Conservation (phyloP, 2,888 invertebrate species). For the Fragum sueziense region DNA sequence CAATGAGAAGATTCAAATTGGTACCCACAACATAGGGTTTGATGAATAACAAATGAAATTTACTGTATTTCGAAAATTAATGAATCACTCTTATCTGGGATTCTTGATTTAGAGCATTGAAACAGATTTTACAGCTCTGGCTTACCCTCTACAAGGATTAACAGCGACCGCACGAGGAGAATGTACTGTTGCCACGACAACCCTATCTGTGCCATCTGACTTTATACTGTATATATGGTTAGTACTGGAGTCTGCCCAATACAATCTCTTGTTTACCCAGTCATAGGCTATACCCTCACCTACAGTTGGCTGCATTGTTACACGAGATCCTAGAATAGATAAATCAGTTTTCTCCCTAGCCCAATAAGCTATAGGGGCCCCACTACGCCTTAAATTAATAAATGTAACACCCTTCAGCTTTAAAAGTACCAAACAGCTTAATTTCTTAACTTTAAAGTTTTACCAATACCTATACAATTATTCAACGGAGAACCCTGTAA, state of each 20-base stretch:
- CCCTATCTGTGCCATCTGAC: conserved; percentile 91
- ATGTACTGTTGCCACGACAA: conserved; percentile 96
- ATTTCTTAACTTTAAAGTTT: no score
- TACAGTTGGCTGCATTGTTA: background rate
- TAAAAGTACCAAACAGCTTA: no score
- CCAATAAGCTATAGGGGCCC: no score
- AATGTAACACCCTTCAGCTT: no score
- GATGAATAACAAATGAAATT: no score
- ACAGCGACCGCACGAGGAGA: conserved; percentile 97
- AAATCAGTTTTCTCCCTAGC: no score
- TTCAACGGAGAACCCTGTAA: no score
- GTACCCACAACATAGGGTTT: no score
- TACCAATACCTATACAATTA: no score
- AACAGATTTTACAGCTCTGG: conserved; percentile 92
- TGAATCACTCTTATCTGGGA: conserved; percentile 92
- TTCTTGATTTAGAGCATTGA: conserved; percentile 97
- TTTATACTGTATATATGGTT: conserved; percentile 86
- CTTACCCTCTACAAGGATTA: conserved; percentile 95
- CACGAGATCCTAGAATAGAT: background rate
- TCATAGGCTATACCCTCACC: conserved; percentile 86
- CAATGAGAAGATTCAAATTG: background rate
- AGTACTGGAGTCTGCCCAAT: conserved; percentile 96
- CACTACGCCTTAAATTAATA: no score
- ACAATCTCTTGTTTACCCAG: conserved; percentile 98
- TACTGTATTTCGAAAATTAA: no score